Conservation (phyloP, 2,113 vertebrate genomes). For the Tachysurus fulvidraco region DNA sequence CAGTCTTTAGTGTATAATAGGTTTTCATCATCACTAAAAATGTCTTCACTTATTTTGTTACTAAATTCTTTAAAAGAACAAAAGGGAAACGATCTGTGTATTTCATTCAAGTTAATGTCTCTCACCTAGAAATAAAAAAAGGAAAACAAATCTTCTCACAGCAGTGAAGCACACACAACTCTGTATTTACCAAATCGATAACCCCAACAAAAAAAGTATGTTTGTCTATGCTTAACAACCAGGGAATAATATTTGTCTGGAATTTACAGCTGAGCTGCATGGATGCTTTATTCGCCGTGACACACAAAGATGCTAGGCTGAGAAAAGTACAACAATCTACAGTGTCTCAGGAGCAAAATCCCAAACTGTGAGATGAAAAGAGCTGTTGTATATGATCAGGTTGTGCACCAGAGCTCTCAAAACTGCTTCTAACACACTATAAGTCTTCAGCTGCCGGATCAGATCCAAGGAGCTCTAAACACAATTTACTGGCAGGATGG, state of each 20-base stretch:
- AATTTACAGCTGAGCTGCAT: constrained; percentile 8
- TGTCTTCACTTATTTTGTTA: background rate
- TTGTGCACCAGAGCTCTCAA: constrained; percentile 9
- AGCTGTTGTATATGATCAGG: constrained; percentile 27
- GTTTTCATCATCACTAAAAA: background rate
- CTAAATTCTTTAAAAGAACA: background rate
- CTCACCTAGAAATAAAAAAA: background rate
- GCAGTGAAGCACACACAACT: background rate
- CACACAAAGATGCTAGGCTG: constrained; percentile 21
- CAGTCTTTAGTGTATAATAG: background rate
- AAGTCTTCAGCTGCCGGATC: background rate
- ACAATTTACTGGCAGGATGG: background rate
- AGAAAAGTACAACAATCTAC: constrained; percentile 13
- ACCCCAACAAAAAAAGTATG: background rate
- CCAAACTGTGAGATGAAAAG: constrained; percentile 28
- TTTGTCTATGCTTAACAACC: constrained; percentile 5
- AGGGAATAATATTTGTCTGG: constrained; percentile 23
- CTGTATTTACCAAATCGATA: constrained; percentile 15
- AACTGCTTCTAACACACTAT: background rate
- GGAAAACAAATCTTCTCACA: background rate
- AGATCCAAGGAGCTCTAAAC: constrained; percentile 9
- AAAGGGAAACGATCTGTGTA: background rate
- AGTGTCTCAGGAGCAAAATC: constrained; percentile 20
- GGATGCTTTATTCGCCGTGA: constrained; percentile 21
- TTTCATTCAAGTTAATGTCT: background rate